Percentiles rank a stretch among this genome's conserved stretches.
Evolutionary conservation across 2,113 vertebrate genomes (phyloP).

Genomic region (Actenoides lindsayi): DNA sequence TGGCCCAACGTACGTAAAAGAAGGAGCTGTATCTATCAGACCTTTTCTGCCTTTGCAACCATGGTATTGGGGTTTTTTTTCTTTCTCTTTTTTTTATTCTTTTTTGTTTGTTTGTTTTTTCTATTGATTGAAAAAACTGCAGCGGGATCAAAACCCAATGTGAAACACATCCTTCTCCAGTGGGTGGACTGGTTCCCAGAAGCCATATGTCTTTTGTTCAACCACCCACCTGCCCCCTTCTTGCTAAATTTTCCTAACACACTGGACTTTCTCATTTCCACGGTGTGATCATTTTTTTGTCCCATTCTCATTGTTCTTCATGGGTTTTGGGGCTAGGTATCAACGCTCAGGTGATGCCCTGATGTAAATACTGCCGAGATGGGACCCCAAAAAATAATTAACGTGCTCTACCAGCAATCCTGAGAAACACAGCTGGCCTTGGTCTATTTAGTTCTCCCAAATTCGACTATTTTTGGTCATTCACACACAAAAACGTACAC

Average conservation of each 20-base stretch:
- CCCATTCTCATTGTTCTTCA: neutral
- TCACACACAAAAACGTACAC: fast-evolving
- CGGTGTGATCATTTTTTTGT: neutral
- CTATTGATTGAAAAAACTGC: neutral
- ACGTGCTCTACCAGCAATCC: neutral
- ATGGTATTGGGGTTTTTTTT: neutral
- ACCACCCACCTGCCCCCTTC: neutral
- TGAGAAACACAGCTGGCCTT: neutral
- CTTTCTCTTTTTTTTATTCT: fast-evolving
- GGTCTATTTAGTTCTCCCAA: neutral
- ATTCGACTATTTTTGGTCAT: neutral
- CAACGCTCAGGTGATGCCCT: neutral
- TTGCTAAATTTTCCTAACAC: neutral
- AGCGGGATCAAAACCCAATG: neutral
- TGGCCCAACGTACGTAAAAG: neutral
- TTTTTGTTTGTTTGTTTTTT: neutral
- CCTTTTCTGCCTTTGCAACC: neutral
- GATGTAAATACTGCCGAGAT: neutral
- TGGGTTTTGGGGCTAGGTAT: neutral
- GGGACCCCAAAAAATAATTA: neutral
- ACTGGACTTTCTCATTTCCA: neutral
- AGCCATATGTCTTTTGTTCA: neutral
- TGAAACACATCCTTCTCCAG: neutral
- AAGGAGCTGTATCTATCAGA: neutral
- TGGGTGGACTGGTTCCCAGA: neutral